Conservation (phyloP, 2,888 invertebrate genomes). For the Nemotelus nigrinus region DNA sequence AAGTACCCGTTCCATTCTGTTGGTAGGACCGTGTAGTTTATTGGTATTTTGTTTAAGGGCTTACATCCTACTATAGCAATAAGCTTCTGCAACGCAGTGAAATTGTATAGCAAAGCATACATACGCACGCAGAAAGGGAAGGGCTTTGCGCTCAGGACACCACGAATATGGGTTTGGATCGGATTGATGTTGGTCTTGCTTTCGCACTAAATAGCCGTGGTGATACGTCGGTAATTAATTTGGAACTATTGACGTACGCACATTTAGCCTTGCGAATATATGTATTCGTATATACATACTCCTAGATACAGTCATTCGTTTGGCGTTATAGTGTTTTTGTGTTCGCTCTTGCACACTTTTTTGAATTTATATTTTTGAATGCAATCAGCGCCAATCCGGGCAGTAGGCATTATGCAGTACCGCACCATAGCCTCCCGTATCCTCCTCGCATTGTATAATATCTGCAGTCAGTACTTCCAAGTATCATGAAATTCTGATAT, state of each 20-base stretch:
- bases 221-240: constrained; percentile 42
- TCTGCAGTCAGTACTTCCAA: background rate
- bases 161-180: background rate
- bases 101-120: constrained; percentile 2
- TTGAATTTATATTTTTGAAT: constrained; percentile 34
- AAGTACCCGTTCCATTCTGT: background rate
- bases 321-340: constrained; percentile 2
- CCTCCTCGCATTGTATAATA: background rate
- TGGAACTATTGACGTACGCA: constrained; percentile 38
- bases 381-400: constrained; percentile 18
- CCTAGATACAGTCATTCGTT: background rate
- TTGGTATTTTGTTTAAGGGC: too few species aligned
- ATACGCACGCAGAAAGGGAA: background rate
- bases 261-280: background rate
- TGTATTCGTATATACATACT: background rate
- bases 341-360: constrained; percentile 23
- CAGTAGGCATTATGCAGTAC: constrained; percentile 31
- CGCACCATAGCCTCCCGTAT: background rate
- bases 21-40: background rate
- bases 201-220: constrained; percentile 22
- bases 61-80: too few species aligned
- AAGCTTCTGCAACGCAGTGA: too few species aligned
- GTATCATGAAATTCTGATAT: background rate
- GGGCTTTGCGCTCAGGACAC: background rate
- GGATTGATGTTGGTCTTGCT: constrained; percentile 17